These are phyloP conservation scores for Ammospiza caudacuta DNA, from an alignment of 2,113 vertebrate genomes.

Conservation along the genomic window DNA sequence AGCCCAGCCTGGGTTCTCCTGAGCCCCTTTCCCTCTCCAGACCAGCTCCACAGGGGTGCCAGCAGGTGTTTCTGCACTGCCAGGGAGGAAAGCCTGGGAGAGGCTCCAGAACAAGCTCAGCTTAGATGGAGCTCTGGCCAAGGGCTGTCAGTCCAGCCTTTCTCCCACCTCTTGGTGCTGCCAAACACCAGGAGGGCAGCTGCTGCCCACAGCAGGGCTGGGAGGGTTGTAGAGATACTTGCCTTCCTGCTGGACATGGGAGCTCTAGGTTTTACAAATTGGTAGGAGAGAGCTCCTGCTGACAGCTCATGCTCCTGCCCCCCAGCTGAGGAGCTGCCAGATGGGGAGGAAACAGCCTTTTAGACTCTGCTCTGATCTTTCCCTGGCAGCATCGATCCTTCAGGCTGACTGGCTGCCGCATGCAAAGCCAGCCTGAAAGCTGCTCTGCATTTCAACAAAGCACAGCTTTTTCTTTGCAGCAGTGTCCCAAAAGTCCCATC, in stretches of 20 bases:
- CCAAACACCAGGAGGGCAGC: neutral
- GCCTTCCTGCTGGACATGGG: neutral
- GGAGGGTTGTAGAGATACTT: neutral
- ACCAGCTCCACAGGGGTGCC: neutral
- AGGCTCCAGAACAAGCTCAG: neutral
- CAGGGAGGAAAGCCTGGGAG: neutral
- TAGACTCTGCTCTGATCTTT: constrained; percentile 2
- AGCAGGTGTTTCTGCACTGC: neutral
- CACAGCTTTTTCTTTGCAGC: neutral
- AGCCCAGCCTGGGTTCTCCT: neutral
- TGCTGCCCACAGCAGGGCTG: neutral
- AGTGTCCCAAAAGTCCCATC: neutral
- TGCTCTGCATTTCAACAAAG: neutral
- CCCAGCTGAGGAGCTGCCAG: neutral
- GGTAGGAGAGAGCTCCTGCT: neutral
- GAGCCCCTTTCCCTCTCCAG: neutral
- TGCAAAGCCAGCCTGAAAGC: neutral
- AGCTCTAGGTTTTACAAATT: neutral
- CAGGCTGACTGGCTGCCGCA: neutral
- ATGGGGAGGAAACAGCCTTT: constrained; percentile 13
- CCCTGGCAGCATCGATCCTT: neutral
- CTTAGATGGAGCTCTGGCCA: neutral
- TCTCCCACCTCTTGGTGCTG: neutral
- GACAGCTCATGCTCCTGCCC: neutral
- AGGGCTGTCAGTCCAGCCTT: neutral